Conservation (phyloP, 2,888 invertebrate genomes). For the Coenonympha arcania region DNA sequence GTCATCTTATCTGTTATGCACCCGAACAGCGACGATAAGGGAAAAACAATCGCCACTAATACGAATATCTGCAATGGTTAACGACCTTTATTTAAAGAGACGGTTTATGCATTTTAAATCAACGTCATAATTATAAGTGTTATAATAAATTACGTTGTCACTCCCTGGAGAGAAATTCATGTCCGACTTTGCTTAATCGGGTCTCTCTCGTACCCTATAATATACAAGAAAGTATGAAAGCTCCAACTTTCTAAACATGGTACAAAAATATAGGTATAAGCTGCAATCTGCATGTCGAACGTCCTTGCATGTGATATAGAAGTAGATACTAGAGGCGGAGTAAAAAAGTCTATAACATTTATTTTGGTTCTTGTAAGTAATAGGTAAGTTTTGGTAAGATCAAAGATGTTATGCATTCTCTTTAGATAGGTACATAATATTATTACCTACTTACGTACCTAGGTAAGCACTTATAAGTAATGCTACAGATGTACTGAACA, state of each 20-base stretch:
- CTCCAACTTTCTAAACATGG: constrained; percentile 28
- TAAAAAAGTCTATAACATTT: no score
- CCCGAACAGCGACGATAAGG: not conserved
- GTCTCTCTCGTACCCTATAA: constrained; percentile 30
- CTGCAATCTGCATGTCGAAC: constrained; percentile 23
- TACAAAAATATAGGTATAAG: constrained; percentile 25
- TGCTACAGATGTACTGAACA: no score
- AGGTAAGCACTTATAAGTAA: no score
- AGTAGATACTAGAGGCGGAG: no score
- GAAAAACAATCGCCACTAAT: constrained; percentile 10
- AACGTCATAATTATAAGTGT: constrained; percentile 3
- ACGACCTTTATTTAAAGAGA: constrained; percentile 22
- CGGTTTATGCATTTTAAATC: constrained; percentile 17
- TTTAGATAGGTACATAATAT: no score
- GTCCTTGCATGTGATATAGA: constrained; percentile 4
- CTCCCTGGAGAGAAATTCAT: constrained; percentile 27
- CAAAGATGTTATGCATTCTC: no score
- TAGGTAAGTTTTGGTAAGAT: no score
- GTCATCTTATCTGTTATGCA: not conserved
- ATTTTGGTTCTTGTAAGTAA: no score
- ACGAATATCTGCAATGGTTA: constrained; percentile 22
- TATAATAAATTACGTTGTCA: constrained; percentile 15
- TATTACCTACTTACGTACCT: no score
- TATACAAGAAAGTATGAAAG: constrained; percentile 31
- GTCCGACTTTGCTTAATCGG: constrained; percentile 23